Percentiles rank a stretch among this genome's conserved stretches.
These are phyloP conservation scores for Periophthalmus modestus DNA, from an alignment of 2,113 vertebrate genomes.

Conservation along the genomic window DNA sequence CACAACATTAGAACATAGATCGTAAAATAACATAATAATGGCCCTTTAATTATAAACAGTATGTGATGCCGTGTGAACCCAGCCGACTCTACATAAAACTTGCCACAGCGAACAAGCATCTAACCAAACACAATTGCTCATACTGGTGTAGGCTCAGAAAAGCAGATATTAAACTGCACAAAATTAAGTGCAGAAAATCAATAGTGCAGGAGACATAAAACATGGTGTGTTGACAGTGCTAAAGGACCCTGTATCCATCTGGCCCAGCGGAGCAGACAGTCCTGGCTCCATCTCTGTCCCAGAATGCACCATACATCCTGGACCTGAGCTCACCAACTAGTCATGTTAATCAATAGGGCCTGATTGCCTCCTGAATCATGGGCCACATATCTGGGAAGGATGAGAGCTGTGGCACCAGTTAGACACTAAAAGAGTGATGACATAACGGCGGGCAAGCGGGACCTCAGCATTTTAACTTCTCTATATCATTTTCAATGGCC, in stretches of 20 bases:
- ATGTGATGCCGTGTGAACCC: background rate
- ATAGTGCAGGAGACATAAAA: slow-evolving; percentile 75
- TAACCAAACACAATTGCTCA: slow-evolving; percentile 53
- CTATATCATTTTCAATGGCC: slow-evolving; percentile 51
- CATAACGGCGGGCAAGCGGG: slow-evolving; percentile 31
- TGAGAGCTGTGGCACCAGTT: slow-evolving; percentile 47
- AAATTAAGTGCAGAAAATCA: slow-evolving; percentile 72
- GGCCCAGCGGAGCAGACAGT: slow-evolving; percentile 57
- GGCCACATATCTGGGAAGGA: slow-evolving; percentile 59
- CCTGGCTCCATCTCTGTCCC: slow-evolving; percentile 61
- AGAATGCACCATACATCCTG: slow-evolving; percentile 57
- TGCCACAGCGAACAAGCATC: background rate
- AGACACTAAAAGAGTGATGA: slow-evolving; percentile 47
- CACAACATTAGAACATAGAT: too few relatives aligned
- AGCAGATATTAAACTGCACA: slow-evolving; percentile 58
- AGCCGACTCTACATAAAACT: background rate
- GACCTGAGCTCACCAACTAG: slow-evolving; percentile 60
- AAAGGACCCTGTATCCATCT: slow-evolving; percentile 61
- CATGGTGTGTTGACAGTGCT: slow-evolving; percentile 65
- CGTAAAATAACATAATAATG: too few relatives aligned
- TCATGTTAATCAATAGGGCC: slow-evolving; percentile 77
- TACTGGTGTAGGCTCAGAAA: slow-evolving; percentile 53
- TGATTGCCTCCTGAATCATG: slow-evolving; percentile 77
- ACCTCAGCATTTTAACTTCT: slow-evolving; percentile 47
- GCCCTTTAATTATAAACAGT: background rate